Base-by-base conservation (phyloP, 1,140 invertebrate genomes). In the Ceratina calcarata region DNA sequence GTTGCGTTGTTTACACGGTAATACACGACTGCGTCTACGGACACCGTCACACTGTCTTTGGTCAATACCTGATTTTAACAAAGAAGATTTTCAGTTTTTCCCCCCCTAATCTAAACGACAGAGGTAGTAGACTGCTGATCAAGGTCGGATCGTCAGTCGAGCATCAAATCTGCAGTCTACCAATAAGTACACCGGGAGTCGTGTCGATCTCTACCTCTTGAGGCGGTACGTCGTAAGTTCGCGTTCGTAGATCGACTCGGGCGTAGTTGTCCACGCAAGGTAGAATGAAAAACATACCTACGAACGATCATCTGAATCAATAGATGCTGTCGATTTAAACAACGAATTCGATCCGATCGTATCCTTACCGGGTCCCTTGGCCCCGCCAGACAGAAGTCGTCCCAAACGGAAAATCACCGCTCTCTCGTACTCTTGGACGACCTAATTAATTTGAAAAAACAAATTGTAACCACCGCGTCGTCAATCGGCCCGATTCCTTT, bases 1-100 rank as follows among this genome's bases (percentile, higher is more conserved):
- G 98, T 99, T 15, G 98, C 98, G 93, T 99, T 99, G 88, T 97
- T 97, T 65, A 99, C 97, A 53, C 97, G 95, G 91, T 98, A 99
- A 93, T 99, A 99, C 24, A 98, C 97, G 64, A 98, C 97, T 51
- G 98, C 98, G 92, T 99, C 98, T 18, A 99, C 98, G 12, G 97
- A 97, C 15, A 98, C 98, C 1, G 98, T 99, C 27, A 99, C 98
- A 76, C 97, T 97, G 93, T 99, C 98, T 92, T 98, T 97, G 22
- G 97, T 98, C 82, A 99, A 93, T 22, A 99, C 97, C 97, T 98
- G 91, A 15, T 22, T 22, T 45, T 15, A 32, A 13, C 2, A 60
- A 8, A 3, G 12, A 32, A 13, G 12, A 32, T 6, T 15, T 7
- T 24, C n/a, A 58, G 13, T 32, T 8, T 32, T 1, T 3, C n/a